These are phyloP conservation scores for Callipepla squamata DNA, from an alignment of 2,113 vertebrate species.

Conservation along the genomic window DNA sequence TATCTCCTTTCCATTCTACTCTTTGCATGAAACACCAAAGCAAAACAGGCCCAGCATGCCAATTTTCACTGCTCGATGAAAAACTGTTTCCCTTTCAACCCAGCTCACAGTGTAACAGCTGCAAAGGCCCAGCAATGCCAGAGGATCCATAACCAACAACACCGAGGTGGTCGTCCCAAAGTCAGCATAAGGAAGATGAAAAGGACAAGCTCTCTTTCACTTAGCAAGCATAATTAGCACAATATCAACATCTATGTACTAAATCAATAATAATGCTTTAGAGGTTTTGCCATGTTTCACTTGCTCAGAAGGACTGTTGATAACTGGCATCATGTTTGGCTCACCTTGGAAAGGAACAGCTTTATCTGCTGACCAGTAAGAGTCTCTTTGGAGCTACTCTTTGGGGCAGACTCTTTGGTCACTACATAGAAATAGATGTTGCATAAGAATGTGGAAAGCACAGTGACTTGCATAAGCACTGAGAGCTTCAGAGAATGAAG, in stretches of 20 bases:
- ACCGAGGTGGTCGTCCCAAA: not conserved
- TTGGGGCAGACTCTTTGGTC: not conserved
- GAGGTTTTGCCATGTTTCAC: not conserved
- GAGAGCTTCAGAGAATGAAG: not conserved
- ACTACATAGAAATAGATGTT: not conserved
- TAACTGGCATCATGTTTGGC: not conserved
- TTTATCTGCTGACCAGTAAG: not conserved
- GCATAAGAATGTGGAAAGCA: not conserved
- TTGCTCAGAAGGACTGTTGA: not conserved
- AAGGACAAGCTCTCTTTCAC: not conserved
- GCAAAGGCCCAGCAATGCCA: not conserved
- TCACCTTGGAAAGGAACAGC: not conserved
- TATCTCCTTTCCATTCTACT: not conserved
- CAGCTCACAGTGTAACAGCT: not conserved
- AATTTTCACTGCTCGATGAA: not conserved
- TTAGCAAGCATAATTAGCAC: not conserved
- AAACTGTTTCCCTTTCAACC: not conserved
- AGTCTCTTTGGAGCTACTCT: not conserved
- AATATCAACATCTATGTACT: not conserved
- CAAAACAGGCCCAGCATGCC: not conserved
- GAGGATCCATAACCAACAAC: not conserved
- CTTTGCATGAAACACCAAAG: not conserved
- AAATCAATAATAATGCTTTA: not conserved
- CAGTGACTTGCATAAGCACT: not conserved
- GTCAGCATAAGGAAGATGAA: not conserved